Evolutionary conservation across 1,140 invertebrate species (phyloP).

Genomic region (Gerris buenoi): DNA sequence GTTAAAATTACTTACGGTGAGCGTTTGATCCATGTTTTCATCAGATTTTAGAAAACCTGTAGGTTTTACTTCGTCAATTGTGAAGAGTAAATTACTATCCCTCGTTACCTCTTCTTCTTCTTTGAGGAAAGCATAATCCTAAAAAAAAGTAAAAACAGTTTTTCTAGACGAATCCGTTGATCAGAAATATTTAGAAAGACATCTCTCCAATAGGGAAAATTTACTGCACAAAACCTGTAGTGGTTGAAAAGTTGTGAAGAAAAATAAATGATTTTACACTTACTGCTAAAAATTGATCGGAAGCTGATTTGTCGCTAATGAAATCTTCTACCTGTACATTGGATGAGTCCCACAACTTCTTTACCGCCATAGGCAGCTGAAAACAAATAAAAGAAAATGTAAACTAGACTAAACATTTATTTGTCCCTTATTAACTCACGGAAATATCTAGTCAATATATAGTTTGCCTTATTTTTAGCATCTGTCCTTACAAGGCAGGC

Average conservation of each 20-base stretch:
- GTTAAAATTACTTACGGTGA: too few relatives aligned
- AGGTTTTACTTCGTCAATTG: constrained; percentile 37
- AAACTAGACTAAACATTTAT: too few relatives aligned
- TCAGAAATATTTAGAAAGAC: too few relatives aligned
- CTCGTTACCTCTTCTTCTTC: constrained; percentile 8
- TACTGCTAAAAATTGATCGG: constrained; percentile 8
- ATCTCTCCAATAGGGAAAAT: too few relatives aligned
- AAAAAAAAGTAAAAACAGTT: too few relatives aligned
- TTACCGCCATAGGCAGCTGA: constrained; percentile 10
- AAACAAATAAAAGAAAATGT: constrained; percentile 5
- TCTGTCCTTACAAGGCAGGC: too few relatives aligned
- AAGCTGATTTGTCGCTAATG: constrained; percentile 8
- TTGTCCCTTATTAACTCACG: too few relatives aligned
- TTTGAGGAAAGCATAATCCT: constrained; percentile 9
- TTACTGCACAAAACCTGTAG: too few relatives aligned
- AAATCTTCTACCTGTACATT: constrained; percentile 15
- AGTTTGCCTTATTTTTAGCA: too few relatives aligned
- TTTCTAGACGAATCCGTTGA: too few relatives aligned
- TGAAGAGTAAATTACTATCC: neutral
- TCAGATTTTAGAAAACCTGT: constrained; percentile 38
- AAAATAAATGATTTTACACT: neutral
- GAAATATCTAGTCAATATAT: neutral
- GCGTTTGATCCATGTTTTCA: constrained; percentile 42
- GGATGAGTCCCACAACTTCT: constrained; percentile 10
- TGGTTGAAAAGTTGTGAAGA: too few relatives aligned